Percentiles rank a stretch among this genome's conserved stretches.
Conservation (phyloP, 2,797 vertebrate genomes). For the Enteromius viviparus region DNA sequence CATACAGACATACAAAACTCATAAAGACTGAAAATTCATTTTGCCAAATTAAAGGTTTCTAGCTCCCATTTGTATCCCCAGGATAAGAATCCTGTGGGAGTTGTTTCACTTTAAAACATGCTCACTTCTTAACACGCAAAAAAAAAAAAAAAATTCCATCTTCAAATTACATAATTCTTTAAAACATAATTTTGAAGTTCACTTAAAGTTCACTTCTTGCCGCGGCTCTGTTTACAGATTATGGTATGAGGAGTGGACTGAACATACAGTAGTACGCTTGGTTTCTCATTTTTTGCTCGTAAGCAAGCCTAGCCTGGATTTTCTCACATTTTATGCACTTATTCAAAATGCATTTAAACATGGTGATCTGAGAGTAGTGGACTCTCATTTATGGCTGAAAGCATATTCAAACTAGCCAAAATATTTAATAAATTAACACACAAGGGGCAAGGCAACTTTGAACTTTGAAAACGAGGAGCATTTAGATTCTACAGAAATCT, state of each 20-base stretch:
- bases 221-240: background rate
- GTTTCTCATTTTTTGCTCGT: constrained; percentile 2
- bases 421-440: background rate
- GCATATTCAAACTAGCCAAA: constrained; percentile 8
- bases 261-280: background rate
- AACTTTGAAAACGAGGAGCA: constrained; percentile 9
- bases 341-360: background rate
- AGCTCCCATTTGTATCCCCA: constrained; percentile 1
- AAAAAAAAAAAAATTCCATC: background rate
- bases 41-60: constrained; percentile 9
- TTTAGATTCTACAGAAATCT: constrained; percentile 7
- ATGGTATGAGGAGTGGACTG: background rate
- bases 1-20: constrained; percentile 6
- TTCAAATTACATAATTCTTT: background rate
- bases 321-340: constrained; percentile 2
- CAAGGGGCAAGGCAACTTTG: background rate
- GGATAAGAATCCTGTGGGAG: background rate
- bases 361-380: background rate
- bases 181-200: constrained; percentile 12
- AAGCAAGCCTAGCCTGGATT: background rate
- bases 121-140: constrained; percentile 8
- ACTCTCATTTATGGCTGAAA: constrained; percentile 6
- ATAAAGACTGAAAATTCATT: constrained; percentile 16
- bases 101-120: constrained; percentile 38
- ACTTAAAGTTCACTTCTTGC: background rate